phyloP scores from a whole-genome alignment of 2,797 vertebrate genomes.

The Acanthurus leucopareius region DNA sequence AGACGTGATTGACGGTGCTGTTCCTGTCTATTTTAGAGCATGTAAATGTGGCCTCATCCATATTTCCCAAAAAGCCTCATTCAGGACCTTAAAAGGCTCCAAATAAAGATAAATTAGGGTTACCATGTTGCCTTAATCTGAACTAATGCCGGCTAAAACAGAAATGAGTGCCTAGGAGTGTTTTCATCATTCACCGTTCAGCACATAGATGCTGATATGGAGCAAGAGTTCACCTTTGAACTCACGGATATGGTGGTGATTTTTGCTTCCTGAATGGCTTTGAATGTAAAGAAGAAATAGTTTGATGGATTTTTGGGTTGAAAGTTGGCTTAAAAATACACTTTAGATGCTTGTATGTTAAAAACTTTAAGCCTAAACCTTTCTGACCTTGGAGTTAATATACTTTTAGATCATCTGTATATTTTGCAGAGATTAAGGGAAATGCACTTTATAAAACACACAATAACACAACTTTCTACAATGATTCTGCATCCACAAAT shows the following conservation, averaged over 20 bases:
- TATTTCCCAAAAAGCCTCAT: conserved; percentile 78
- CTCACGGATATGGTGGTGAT: conserved; percentile 20
- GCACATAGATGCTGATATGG: conserved; percentile 18
- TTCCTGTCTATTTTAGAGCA: conserved; percentile 68
- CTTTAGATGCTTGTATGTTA: conserved; percentile 24
- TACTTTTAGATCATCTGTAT: not conserved
- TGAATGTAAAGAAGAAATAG: conserved; percentile 39
- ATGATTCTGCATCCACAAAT: not conserved
- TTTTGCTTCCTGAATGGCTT: conserved; percentile 35
- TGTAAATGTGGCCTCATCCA: conserved; percentile 76
- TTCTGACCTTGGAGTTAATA: not conserved
- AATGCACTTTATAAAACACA: conserved; percentile 1
- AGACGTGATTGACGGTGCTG: conserved; percentile 69
- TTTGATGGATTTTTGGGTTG: conserved; percentile 10
- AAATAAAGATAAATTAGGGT: conserved; percentile 80
- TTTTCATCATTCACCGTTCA: conserved; percentile 62
- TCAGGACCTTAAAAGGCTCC: conserved; percentile 75
- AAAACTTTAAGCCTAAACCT: conserved; percentile 7
- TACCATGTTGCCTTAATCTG: conserved; percentile 75
- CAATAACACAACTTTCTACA: too few relatives aligned
- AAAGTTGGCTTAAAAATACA: conserved; percentile 29
- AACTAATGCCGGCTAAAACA: conserved; percentile 77
- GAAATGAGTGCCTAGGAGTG: conserved; percentile 68
- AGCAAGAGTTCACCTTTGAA: conserved; percentile 61
- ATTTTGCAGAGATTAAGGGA: not conserved